Evolutionary conservation across 2,888 invertebrate genomes (phyloP).

Genomic region (Conistra vaccinii): DNA sequence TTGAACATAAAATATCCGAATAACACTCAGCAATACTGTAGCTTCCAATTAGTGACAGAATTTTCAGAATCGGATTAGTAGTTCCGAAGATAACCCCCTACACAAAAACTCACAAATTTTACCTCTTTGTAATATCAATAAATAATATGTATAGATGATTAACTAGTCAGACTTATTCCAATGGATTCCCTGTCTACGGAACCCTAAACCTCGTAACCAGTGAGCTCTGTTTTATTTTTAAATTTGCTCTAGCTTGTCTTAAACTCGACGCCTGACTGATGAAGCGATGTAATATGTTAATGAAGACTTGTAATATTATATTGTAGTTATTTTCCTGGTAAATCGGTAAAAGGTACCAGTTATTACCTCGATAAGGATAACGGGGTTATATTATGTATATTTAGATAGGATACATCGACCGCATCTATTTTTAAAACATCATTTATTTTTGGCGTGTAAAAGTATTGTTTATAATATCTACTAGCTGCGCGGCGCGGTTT

Average conservation of each 20-base stretch:
- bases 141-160: neutral
- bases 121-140: neutral
- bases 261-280: slow-evolving; percentile 26
- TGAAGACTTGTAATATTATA: slow-evolving; percentile 44
- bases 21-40: neutral
- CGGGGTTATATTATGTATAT: neutral
- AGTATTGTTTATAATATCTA: too few species aligned
- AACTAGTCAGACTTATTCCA: neutral
- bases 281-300: slow-evolving; percentile 39
- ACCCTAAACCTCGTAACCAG: slow-evolving; percentile 22
- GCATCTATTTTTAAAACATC: too few species aligned
- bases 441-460: too few species aligned
- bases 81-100: neutral
- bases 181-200: slow-evolving; percentile 4
- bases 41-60: too few species aligned
- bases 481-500: too few species aligned
- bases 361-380: neutral
- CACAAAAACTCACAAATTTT: neutral
- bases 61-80: neutral
- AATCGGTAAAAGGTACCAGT: neutral
- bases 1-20: neutral
- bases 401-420: too few species aligned
- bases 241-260: slow-evolving; percentile 5
- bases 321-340: slow-evolving; percentile 17
- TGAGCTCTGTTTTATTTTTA: slow-evolving; percentile 39